phyloP scores from a whole-genome alignment of 2,797 vertebrate species.

The Dendrocincla fuliginosa region DNA sequence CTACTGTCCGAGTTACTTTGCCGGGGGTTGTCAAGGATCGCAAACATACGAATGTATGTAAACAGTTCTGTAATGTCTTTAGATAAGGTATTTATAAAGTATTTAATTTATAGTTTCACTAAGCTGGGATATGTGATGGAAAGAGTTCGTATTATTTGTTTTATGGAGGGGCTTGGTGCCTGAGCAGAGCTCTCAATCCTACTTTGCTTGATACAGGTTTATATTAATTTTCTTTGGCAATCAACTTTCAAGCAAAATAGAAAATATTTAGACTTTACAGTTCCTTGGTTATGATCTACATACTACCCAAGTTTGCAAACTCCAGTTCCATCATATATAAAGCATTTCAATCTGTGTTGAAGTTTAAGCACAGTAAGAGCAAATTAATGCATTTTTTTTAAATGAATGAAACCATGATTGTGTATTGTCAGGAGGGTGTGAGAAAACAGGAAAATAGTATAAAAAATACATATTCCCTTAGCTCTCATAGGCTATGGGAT shows the following conservation, averaged over 20 bases:
- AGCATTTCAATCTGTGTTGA: not conserved
- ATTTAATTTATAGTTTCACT: not conserved
- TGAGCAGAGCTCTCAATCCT: not conserved
- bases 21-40: not conserved
- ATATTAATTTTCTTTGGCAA: not conserved
- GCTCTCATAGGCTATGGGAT: not conserved
- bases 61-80: not conserved
- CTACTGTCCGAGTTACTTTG: not conserved
- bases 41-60: fast-evolving
- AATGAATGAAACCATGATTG: not conserved
- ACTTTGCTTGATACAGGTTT: not conserved
- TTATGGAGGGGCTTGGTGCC: not conserved
- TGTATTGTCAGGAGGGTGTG: not conserved
- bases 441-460: not conserved
- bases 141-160: not conserved
- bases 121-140: not conserved
- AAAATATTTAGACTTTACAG: not conserved
- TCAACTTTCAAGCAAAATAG: not conserved
- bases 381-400: not conserved
- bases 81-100: not conserved
- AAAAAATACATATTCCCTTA: not conserved
- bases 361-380: not conserved
- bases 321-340: not conserved
- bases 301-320: not conserved
- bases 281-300: not conserved